A percentile compares a stretch with the other conserved stretches of the same genome.
phyloP scores from a whole-genome alignment of 2,113 vertebrate species.

The Thermophis baileyi region DNA sequence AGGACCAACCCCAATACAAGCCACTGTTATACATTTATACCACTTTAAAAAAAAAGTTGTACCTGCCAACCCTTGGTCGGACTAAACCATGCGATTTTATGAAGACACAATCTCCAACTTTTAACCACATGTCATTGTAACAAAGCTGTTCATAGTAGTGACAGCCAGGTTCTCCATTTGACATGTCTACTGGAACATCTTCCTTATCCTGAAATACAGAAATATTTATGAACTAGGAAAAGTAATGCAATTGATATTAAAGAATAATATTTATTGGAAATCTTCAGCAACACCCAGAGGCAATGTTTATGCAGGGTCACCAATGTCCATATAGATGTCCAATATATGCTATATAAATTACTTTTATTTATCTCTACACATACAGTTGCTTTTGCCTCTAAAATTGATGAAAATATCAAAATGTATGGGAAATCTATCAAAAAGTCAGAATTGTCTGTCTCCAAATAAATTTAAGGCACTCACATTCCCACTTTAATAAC shows the following conservation, averaged over 20 bases:
- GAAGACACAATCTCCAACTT: slow-evolving; percentile 96
- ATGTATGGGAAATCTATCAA: neutral
- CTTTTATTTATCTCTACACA: neutral
- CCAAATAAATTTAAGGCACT: neutral
- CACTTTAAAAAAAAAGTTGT: neutral
- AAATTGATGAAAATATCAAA: neutral
- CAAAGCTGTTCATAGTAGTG: slow-evolving; percentile 95
- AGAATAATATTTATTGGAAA: neutral
- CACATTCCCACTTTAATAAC: neutral
- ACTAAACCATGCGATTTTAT: slow-evolving; percentile 94
- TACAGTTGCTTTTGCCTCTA: neutral
- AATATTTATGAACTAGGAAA: slow-evolving; percentile 9
- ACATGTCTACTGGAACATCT: slow-evolving; percentile 90
- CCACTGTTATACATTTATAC: neutral
- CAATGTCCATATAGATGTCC: neutral
- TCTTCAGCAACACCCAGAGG: neutral
- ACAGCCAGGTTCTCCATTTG: slow-evolving; percentile 92
- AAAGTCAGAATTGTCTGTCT: neutral
- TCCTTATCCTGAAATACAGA: slow-evolving; percentile 84
- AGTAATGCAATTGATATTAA: slow-evolving; percentile 28
- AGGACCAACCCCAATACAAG: neutral
- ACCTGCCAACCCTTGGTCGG: slow-evolving; percentile 94
- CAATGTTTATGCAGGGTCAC: neutral
- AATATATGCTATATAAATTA: neutral
- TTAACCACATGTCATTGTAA: slow-evolving; percentile 93